Conservation (phyloP, 2,797 vertebrate genomes). For the Phoeniculus purpureus region DNA sequence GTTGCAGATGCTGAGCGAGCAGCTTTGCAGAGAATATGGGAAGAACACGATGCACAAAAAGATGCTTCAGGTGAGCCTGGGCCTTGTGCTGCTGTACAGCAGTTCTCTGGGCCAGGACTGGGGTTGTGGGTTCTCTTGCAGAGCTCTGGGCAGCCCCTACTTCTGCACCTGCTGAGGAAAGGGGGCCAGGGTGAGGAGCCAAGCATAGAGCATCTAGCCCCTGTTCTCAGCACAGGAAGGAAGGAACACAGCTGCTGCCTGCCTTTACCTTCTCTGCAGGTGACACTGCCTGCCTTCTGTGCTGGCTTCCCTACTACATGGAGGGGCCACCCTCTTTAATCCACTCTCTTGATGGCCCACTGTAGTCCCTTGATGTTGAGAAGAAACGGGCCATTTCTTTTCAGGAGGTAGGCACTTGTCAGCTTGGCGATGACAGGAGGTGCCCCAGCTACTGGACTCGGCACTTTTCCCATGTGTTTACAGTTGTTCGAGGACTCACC, state of each 20-base stretch:
- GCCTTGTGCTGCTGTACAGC: background rate
- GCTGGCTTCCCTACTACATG: background rate
- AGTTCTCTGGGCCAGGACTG: background rate
- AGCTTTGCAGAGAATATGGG: conserved; percentile 92
- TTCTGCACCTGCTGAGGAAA: background rate
- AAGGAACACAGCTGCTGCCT: background rate
- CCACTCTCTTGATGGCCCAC: background rate
- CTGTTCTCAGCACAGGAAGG: background rate
- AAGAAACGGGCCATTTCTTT: conserved; percentile 15
- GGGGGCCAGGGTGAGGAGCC: background rate
- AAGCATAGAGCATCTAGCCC: background rate
- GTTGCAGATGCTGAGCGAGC: conserved; percentile 92
- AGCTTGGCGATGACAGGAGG: background rate
- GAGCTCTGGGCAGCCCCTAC: background rate
- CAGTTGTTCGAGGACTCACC: background rate
- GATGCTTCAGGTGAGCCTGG: conserved; percentile 90
- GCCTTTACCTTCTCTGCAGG: background rate
- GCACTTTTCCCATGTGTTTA: background rate
- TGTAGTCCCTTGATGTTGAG: background rate
- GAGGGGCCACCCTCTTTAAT: background rate
- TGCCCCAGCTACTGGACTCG: background rate
- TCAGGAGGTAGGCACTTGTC: conserved; percentile 3
- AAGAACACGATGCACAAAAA: conserved; percentile 93
- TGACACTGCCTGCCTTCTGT: background rate
- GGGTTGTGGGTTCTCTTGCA: background rate